phyloP scores from a whole-genome alignment of 1,140 invertebrate species.

The Lucilia sericata region DNA sequence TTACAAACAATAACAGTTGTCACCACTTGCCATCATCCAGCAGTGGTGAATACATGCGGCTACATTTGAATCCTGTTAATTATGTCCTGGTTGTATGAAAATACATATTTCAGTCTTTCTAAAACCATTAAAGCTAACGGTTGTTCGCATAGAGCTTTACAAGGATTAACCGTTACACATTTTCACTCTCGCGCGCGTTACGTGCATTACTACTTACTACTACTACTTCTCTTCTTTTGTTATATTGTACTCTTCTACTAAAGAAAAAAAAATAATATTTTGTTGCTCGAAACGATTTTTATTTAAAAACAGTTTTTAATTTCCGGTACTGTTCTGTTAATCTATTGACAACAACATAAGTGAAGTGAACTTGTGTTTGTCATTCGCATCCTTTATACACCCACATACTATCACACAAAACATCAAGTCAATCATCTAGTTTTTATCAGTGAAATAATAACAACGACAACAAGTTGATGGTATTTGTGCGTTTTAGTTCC shows the following conservation, averaged over 20 bases:
- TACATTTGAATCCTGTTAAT: conserved; percentile 5
- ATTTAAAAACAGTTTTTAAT: conserved; percentile 35
- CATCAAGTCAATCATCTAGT: neutral
- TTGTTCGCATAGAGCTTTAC: conserved; percentile 28
- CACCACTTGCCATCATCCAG: neutral
- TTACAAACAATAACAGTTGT: neutral
- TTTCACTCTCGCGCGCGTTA: conserved; percentile 34
- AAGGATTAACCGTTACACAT: conserved; percentile 32
- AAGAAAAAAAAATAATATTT: neutral
- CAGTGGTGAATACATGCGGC: neutral
- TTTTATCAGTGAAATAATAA: neutral
- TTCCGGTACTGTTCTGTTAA: conserved; percentile 27
- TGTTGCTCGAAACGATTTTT: neutral
- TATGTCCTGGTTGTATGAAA: conserved; percentile 22
- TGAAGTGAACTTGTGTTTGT: neutral
- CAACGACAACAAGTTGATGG: neutral
- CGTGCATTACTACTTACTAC: conserved; percentile 21
- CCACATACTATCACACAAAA: neutral
- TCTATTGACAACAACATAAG: neutral
- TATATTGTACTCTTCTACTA: neutral
- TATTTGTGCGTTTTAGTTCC: neutral
- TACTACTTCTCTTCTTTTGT: conserved; percentile 11
- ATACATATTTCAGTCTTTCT: conserved; percentile 37
- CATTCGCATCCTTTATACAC: neutral
- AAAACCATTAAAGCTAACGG: conserved; percentile 37